Base-by-base conservation (phyloP, 2,888 invertebrate genomes). In the Caenorhabditis doughertyi region DNA sequence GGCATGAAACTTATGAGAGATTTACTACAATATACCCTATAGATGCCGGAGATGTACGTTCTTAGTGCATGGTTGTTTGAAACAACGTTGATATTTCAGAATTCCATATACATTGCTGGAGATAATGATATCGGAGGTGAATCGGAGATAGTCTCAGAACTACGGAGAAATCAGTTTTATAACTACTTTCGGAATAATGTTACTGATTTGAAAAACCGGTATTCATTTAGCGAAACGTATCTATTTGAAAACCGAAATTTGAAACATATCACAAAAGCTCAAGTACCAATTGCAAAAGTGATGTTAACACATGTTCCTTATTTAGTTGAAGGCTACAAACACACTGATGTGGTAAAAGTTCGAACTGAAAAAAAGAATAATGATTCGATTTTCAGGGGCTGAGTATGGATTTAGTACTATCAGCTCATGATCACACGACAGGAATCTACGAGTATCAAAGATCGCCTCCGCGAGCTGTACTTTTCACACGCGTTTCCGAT, bases 121-220 rank as follows among this genome's bases (percentile, higher is more conserved):
- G 98, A 98, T 92, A 98, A 98, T 93, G 98, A 98, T 92, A 96
- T 98, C 79, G 98, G 98, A 8, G 98, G 98, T 16, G 98, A 98
- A 93, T 95, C 93, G 65, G 91, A 90, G 53, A 83, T 82, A 1
- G 70, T 83, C 18, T 65, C 98, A 13, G 98, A 98, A 93, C 95
- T 93, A 67, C 90, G 86, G 47, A 84, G 83, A n/a, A 53, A 58
- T 18, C 62, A 67, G 32, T 80, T 83, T 32, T 39, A 60, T 42
- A 60, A 79, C 23, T 79, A 64, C 18, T 77, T 80, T 35, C 76
- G 76, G 9, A 79, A 77, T 42, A 74, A 70, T 60, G 56, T 67
- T 5, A 72, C 72, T 7, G 53, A 72, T 44, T 67, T 81, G 49
- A 49, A 79, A 42, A 39, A 68, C 58, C 68, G 83, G 35, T 42